Base-by-base conservation (phyloP, 1,140 invertebrate genomes). In the Neelides sp. region DNA sequence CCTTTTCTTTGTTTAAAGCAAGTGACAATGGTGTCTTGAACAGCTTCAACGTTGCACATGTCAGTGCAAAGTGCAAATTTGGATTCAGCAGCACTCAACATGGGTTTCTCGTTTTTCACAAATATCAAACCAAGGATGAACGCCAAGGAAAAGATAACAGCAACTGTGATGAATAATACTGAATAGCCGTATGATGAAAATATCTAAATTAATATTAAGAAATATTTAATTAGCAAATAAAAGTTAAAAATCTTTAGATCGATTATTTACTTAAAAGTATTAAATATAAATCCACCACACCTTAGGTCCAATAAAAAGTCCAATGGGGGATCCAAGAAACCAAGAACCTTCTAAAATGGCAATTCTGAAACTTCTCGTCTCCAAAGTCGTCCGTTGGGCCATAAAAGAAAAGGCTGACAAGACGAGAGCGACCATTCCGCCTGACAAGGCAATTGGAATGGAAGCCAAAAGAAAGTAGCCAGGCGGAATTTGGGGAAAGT, bases 301-400 rank as follows among this genome's bases (percentile, higher is more conserved):
- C n/a, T 34, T 7, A 20, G 24, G n/a, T 7, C 45, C 54, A 10
- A 35, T 2, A 13, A 41, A 37, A 23, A 48, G 23, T 10, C 55
- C 55, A 30, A 53, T 28, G 0, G 51, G 35, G 7, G 37, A 23
- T 7, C 55, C 55, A 15, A 44, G 10, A 30, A 42, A 52, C 46
- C 51, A 50, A 50, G 2, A 12, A 12, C 26, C 28, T 46, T 49
- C 50, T 4, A 57, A 26, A 2, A 54, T 30, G 4, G 50, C 46
- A 27, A 57, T 52, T 34, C 51, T 19, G 17, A 45, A 57, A 30
- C 50, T 57, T 28, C 55, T 42, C 10, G 50, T 47, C 28, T 50
- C 24, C 5, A 15, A 12, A 1, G 15, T 24, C 1, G 55, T 42
- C 26, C 19, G 19, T 22, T 32, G 40, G 0, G 55, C 43, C 8